These are phyloP conservation scores for Malurus melanocephalus DNA, from an alignment of 2,113 vertebrate species.

Conservation along the genomic window DNA sequence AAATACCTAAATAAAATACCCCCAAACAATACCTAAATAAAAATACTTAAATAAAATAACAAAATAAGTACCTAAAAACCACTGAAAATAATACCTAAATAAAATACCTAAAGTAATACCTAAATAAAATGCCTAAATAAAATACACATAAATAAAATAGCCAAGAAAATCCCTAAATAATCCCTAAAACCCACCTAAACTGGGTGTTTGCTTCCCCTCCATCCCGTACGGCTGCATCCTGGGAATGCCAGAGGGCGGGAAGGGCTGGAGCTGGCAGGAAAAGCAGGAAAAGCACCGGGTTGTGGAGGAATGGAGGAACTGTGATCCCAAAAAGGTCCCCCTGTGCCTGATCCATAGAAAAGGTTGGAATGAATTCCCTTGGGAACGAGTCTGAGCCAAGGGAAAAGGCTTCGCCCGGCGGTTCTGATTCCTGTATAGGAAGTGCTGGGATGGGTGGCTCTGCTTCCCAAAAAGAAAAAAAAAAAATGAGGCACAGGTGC, in stretches of 20 bases:
- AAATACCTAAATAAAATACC: no score
- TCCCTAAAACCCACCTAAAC: neutral
- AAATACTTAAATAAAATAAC: no score
- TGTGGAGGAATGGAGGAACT: neutral
- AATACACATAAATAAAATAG: no score
- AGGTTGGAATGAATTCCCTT: fast-evolving
- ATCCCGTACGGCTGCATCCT: no score
- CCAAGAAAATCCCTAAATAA: neutral
- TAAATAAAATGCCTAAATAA: no score
- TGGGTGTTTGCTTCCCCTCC: neutral
- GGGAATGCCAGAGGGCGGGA: no score
- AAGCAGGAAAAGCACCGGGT: no score
- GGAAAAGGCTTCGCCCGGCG: neutral
- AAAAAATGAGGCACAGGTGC: neutral
- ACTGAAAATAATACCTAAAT: no score
- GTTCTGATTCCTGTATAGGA: neutral
- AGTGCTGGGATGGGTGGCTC: neutral
- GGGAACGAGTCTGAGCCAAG: neutral
- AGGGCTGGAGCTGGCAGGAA: no score
- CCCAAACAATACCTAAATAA: no score
- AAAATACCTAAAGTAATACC: no score
- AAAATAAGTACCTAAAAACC: no score
- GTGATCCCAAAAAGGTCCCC: neutral
- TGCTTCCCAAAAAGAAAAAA: neutral
- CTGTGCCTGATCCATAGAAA: fast-evolving